Evolutionary conservation across 1,140 invertebrate genomes (phyloP), one percentile per base, ranked within the genome.

Genomic region (Nasonia vitripennis): DNA sequence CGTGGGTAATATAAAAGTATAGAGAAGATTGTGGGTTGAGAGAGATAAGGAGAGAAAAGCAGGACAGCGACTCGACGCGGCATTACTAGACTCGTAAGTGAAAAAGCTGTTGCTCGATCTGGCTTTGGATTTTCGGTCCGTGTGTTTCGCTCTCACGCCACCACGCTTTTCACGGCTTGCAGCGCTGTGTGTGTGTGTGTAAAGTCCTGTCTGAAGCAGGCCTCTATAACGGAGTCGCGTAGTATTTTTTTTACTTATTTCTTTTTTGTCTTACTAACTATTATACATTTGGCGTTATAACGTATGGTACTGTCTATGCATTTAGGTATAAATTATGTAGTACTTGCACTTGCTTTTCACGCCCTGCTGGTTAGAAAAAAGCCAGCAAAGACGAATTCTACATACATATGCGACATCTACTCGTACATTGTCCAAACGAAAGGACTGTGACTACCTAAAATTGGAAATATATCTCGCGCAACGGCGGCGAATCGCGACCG

Each of bases 281-380:
- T 93, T 92, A 93, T 93, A 93, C 92, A 93, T 93, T 93, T 93
- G 92, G 92, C 93, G 93, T 93, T 93, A 91, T 88, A 92, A 92
- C 90, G 92, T 93, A 93, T 90, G 91, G 88, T 91, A 93, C 90
- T 91, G 88, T 91, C 90, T 93, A 93, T 92, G 91, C 90, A 88
- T 92, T 86, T 88, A 91, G 91, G 92, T 93, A 93, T 93, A 93
- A 91, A 91, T 91, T 89, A 89, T 89, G 88, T 88, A 90, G 89
- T 90, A 89, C 89, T 90, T 89, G 89, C 87, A 88, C 85, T 89
- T 89, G 87, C 86, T 84, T 88, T 81, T 86, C 86, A 78, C 83
- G 81, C 70, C 87, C 78, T 86, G 89, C 88, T 85, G 83, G 87
- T 86, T 78, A 78, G 74, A 82, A 86, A 81, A 86, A 81, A 70